Evolutionary conservation across 1,140 invertebrate genomes (phyloP), one percentile per base, ranked within the genome.

Genomic region (Phocides pigmalion): DNA sequence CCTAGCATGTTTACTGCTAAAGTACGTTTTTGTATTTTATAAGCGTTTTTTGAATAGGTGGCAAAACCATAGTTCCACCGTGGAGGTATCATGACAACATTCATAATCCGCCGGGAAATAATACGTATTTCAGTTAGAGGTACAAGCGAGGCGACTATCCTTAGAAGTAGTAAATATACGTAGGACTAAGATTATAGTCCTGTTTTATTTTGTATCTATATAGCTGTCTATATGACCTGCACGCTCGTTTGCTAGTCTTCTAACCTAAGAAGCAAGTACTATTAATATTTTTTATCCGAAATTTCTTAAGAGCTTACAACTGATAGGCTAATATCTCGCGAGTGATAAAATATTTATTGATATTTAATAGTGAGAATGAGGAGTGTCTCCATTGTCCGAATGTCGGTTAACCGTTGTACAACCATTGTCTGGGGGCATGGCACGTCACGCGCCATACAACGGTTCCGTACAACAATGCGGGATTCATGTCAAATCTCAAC

Each of bases 401-500:
- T 70, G 59, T 56, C 42, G 49, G 37, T 37, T 66, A 62, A 71
- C 35, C 47, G 66, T 70, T 66, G 64, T 67, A 53, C 64, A 44
- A 37, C 20, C 47, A 59, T 20, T 35, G 44, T 41, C 32, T n/a
- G 63, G 41, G 69, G 69, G 9, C 28, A 32, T 3, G 28, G 9
- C 28, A 11, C 28, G 28, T 69, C 79, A 58, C 62, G 68, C 61
- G 72, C 78, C 76, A 67, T 15, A 59, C 72, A 85, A 85, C 82
- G 74, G 82, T 76, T 63, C 59, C 46, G 11, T 50, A 66, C 44
- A 64, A 67, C 51, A 32, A 62, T 68, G 41, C 64, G 54, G 62
- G 59, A 69, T 73, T 74, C 72, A 61, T 72, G 72, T 76, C 74
- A 79, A 56, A 56, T 73, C 68, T 70, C 74, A 56, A 70, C 73